Evolutionary conservation across 1,140 invertebrate genomes (phyloP), one percentile per base, ranked within the genome.

Genomic region (Drosophila eugracilis): DNA sequence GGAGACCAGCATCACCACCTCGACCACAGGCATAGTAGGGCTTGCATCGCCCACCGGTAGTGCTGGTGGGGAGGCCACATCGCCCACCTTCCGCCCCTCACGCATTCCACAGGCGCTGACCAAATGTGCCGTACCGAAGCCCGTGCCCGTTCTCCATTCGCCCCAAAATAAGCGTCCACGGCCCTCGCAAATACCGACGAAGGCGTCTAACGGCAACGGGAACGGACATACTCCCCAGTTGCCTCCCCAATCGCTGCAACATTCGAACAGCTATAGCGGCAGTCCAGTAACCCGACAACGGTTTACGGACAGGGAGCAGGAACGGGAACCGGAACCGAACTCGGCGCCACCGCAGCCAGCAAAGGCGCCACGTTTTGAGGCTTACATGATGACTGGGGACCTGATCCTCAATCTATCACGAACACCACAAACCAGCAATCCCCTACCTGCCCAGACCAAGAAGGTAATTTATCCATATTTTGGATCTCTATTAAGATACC

Each of bases 341-440:
- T 91, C 88, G 45, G 88, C 72, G 48, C 86, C 78, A 67, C 93
- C 67, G 69, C 92, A 67, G 73, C 91, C 67, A 85, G 93, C 86
- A 90, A 91, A 91, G 54, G 90, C 91, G 42, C 93, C 91, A 42
- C 93, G 94, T 79, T 98, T 96, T 92, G 97, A 98, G 92, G 96
- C 97, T 17, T 98, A 97, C 92, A 97, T 98, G 94, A 98, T 99
- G 97, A 98, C 97, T n/a, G 97, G 97, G 7, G 97, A 98, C 90
- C 93, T 98, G 67, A 98, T 98, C 92, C 93, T 99, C 49, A 98
- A 98, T 92, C 93, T 98, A 49, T 97, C 97, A 21, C 93, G 96
- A 54, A 96, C 95, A 15, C 94, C 94, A 34, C 95, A 95, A 72
- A 94, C 92, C 70, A 92, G 92, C 47, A 92, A 93, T 74, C 90